These are phyloP conservation scores for Eustalomyia histrio DNA, from an alignment of 2,888 invertebrate species.

Conservation along the genomic window DNA sequence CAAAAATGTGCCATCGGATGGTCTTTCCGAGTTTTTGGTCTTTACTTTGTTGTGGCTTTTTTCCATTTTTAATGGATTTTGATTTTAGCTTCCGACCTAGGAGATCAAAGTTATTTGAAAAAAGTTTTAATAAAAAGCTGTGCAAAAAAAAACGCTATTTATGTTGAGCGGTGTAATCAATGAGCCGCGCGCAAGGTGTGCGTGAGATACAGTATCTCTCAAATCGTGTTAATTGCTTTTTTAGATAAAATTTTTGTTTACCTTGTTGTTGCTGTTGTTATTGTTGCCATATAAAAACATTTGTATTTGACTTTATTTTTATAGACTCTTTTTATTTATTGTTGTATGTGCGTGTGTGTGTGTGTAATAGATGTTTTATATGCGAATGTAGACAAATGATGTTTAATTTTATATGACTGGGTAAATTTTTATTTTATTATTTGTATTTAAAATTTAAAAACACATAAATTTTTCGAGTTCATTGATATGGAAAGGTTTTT, in stretches of 20 bases:
- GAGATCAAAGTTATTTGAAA: no score
- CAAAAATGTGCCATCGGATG: no score
- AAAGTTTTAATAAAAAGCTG: no score
- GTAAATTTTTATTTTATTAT: neutral
- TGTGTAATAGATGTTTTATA: constrained; percentile 5
- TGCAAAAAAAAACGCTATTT: no score
- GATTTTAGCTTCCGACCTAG: no score
- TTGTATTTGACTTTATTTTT: constrained; percentile 13
- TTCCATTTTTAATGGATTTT: no score
- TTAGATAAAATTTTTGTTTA: constrained; percentile 16
- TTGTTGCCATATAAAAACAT: constrained; percentile 32
- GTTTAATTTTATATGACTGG: constrained; percentile 26
- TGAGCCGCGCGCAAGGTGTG: constrained; percentile 39
- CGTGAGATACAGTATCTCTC: constrained; percentile 41
- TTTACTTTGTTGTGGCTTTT: no score
- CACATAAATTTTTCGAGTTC: constrained; percentile 44
- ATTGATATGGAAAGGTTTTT: constrained; percentile 37
- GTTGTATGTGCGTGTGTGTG: neutral
- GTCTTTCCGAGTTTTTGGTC: no score
- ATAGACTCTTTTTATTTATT: neutral
- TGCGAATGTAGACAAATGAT: constrained; percentile 12
- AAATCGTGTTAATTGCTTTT: constrained; percentile 52
- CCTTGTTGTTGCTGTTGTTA: constrained; percentile 19
- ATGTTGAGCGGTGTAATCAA: no score
- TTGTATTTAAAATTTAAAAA: constrained; percentile 35